Percentiles rank a stretch among this genome's conserved stretches.
These are phyloP conservation scores for Rhynchonycteris naso DNA, from an alignment of 2,797 vertebrate genomes.

Conservation along the genomic window DNA sequence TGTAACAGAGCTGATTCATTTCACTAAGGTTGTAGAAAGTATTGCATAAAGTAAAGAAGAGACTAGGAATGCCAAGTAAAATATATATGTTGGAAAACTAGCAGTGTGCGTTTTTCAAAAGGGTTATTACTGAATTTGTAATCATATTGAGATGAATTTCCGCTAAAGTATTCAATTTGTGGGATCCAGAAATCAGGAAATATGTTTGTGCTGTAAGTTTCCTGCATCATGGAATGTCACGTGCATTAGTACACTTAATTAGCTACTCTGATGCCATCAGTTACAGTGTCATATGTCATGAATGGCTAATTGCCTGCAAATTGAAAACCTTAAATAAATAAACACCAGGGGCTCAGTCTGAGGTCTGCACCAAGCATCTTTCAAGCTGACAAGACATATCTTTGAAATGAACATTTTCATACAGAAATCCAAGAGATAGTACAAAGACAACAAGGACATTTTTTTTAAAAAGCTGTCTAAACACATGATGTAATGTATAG, in stretches of 20 bases:
- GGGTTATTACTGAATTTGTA: background rate
- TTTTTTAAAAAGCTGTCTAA: background rate
- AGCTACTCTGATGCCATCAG: conserved; percentile 73
- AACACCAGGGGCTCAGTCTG: conserved; percentile 51
- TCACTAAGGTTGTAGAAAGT: conserved; percentile 57
- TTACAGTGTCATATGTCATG: conserved; percentile 73
- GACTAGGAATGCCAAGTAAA: conserved; percentile 32
- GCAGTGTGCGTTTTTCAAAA: conserved; percentile 35
- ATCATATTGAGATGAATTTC: conserved; percentile 52
- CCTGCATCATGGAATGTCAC: conserved; percentile 55
- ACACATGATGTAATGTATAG: too few species aligned
- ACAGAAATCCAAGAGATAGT: background rate
- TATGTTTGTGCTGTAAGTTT: conserved; percentile 38
- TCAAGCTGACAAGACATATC: conserved; percentile 41
- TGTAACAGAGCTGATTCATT: conserved; percentile 44
- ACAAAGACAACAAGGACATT: background rate
- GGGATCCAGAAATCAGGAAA: conserved; percentile 51
- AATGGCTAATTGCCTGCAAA: conserved; percentile 76
- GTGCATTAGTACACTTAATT: conserved; percentile 73
- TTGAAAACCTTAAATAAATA: conserved; percentile 65
- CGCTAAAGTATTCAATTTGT: background rate
- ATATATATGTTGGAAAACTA: conserved; percentile 50
- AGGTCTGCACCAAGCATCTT: conserved; percentile 1
- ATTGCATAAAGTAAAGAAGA: conserved; percentile 38
- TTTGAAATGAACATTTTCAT: conserved; percentile 1